A percentile compares a stretch with the other conserved stretches of the same genome.
These are phyloP conservation scores for Gymnosoma rotundatum DNA, from an alignment of 2,888 invertebrate species.

Conservation along the genomic window DNA sequence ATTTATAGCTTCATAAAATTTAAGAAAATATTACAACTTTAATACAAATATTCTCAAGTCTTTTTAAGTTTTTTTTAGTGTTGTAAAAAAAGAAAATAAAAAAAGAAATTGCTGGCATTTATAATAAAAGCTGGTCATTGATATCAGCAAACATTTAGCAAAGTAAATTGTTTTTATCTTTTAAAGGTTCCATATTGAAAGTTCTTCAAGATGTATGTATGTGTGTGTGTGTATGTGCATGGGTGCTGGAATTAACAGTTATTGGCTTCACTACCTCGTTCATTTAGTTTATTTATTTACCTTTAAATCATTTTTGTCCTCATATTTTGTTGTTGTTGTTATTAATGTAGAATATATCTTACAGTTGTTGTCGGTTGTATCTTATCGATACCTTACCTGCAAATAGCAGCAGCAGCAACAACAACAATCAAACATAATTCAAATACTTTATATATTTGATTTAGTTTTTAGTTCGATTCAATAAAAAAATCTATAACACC, in stretches of 20 bases:
- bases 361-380: slow-evolving; percentile 23
- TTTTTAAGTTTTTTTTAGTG: not conserved
- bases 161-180: slow-evolving; percentile 3
- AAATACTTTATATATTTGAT: slow-evolving; percentile 41
- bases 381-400: slow-evolving; percentile 60
- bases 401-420: slow-evolving; percentile 20
- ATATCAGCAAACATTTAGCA: too few species aligned
- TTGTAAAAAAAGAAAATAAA: not conserved
- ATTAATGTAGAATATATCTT: too few species aligned
- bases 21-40: not conserved
- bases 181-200: not conserved
- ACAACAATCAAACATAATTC: slow-evolving; percentile 6
- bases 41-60: not conserved
- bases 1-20: not conserved
- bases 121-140: too few species aligned
- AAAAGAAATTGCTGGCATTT: not conserved
- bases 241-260: not conserved
- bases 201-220: not conserved
- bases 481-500: slow-evolving; percentile 37
- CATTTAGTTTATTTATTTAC: not conserved
- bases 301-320: slow-evolving; percentile 21
- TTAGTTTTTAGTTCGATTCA: slow-evolving; percentile 5
- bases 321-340: slow-evolving; percentile 4
- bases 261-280: not conserved
- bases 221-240: not conserved